These are phyloP conservation scores for Pitta sordida DNA, from an alignment of 2,113 vertebrate genomes.

Conservation along the genomic window DNA sequence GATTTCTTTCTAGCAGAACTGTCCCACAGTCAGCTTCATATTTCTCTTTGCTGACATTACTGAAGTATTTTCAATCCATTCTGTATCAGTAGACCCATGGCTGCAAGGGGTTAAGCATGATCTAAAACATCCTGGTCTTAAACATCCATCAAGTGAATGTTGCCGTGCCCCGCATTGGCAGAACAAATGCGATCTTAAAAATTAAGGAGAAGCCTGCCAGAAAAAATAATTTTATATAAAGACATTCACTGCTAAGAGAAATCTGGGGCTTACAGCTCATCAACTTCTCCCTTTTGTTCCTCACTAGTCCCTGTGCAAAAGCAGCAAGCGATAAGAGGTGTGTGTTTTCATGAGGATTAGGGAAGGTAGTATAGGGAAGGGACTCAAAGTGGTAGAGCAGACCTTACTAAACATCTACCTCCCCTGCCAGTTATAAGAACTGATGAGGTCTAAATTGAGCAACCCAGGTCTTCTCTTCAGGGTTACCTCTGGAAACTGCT, in stretches of 20 bases:
- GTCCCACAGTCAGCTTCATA: background rate
- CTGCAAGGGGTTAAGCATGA: too few species aligned
- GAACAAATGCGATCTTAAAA: background rate
- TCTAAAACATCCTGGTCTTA: background rate
- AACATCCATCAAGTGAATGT: background rate
- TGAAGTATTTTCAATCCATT: background rate
- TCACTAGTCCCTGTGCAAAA: background rate
- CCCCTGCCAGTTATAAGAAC: background rate
- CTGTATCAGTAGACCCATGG: background rate
- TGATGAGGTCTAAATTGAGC: background rate
- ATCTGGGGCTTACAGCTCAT: background rate
- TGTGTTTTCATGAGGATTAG: background rate
- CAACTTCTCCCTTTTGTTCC: background rate
- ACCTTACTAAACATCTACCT: background rate
- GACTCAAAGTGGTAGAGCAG: background rate
- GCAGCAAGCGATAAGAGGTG: background rate
- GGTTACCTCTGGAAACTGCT: background rate
- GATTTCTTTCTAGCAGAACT: background rate
- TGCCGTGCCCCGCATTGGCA: background rate
- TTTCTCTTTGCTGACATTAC: background rate
- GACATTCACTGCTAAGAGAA: background rate
- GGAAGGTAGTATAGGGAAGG: background rate
- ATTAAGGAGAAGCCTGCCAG: background rate
- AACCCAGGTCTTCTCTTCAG: background rate
- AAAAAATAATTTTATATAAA: background rate